Evolutionary conservation across 2,113 vertebrate genomes (phyloP), one percentile per base, ranked within the genome.

Genomic region (Centrocercus urophasianus): DNA sequence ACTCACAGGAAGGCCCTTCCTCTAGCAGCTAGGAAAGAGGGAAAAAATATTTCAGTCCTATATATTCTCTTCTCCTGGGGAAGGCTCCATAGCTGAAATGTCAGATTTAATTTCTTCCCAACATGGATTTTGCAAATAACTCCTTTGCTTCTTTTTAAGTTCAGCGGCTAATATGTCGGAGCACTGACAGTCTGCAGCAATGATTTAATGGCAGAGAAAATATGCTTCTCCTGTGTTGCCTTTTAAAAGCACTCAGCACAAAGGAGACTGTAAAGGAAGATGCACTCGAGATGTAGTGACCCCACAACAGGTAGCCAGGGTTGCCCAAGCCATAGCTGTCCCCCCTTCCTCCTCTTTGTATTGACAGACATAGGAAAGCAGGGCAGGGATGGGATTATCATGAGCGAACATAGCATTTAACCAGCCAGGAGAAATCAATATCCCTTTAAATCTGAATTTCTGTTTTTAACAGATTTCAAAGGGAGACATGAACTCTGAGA

Each of bases 61-160:
- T 72, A 27, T 2, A 18, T 71, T 64, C 69, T 77, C 47, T 76
- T 88, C 0, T 1, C 65, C 72, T 28, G 65, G 86, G 85, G 85
- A 95, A 94, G 84, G 60, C 72, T 95, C 89, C 0, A 0, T 95
- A 70, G 60, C 82, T 19, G 60, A 92, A 72, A 77, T 71, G 75
- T 93, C 94, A 93, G 50, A 47, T 93, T 95, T 80, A 66, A 96
- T 93, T 83, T 86, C 79, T 89, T 89, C 92, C 87, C 64, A 80
- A 56, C 22, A 8, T 45, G 9, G n/a, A 67, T 70, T 80, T 95
- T 90, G 78, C 87, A 96, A 93, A 91, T 89, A 91, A 74, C 50
- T 71, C 63, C 28, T 91, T 73, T 87, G 75, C 78, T 90, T 61
- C 73, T 47, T 86, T 84, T 56, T 24, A 66, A 60, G 16, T 70